phyloP scores from a whole-genome alignment of 53 echinoderm and acorn worm species.

The Mesocentrotus franciscanus region DNA sequence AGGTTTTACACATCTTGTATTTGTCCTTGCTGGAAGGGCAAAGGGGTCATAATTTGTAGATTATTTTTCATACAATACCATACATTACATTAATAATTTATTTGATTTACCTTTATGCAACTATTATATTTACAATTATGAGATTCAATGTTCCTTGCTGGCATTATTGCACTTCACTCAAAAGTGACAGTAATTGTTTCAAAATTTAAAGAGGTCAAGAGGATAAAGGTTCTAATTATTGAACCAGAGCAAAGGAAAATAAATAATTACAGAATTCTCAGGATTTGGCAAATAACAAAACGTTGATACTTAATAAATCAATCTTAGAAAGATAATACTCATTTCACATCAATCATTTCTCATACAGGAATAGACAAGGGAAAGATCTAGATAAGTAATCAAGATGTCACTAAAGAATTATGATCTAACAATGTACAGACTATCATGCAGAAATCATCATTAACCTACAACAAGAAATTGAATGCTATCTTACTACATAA shows the following conservation, averaged over 20 bases:
- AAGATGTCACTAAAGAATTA: background rate
- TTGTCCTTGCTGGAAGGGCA: no score
- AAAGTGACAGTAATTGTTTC: background rate
- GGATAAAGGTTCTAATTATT: no score
- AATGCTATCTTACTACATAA: background rate
- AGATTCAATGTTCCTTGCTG: background rate
- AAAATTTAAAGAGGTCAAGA: background rate
- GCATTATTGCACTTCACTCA: constrained; percentile 25
- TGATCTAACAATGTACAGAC: constrained; percentile 2
- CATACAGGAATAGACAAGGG: background rate
- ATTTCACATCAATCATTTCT: background rate
- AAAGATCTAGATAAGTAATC: background rate
- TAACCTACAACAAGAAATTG: background rate
- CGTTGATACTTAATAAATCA: background rate
- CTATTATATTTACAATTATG: background rate
- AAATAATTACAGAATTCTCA: background rate
- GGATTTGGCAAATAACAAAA: background rate
- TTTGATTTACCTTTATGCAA: background rate
- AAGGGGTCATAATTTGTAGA: no score
- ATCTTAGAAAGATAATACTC: background rate
- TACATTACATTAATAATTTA: background rate
- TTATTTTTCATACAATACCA: background rate
- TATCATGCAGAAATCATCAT: constrained; percentile 15
- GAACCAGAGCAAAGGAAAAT: background rate
- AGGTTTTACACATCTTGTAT: no score